Conservation (phyloP, 2,113 vertebrate genomes). For the Laterallus jamaicensis region DNA sequence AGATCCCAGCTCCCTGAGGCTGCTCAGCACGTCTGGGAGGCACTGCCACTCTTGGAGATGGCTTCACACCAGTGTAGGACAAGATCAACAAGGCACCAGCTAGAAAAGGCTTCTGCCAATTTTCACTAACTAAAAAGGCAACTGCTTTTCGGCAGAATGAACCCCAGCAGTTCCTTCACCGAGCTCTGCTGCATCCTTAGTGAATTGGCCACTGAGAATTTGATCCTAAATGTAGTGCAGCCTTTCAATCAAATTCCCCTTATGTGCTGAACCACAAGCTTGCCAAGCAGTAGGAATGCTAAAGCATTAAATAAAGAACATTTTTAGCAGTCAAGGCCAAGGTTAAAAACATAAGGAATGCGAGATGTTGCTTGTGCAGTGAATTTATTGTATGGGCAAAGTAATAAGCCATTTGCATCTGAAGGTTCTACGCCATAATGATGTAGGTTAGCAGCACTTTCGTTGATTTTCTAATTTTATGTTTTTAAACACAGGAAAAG, state of each 20-base stretch:
- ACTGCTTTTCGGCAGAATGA: not conserved
- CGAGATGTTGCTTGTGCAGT: slow-evolving; percentile 31
- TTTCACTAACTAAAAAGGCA: not conserved
- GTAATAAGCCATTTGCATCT: slow-evolving; percentile 53
- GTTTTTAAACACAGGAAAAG: not conserved
- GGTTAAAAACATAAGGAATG: slow-evolving; percentile 58
- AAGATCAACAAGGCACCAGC: not conserved
- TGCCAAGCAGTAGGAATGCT: slow-evolving; percentile 46
- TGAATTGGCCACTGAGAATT: not conserved
- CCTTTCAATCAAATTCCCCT: slow-evolving; percentile 35
- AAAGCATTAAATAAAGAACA: slow-evolving; percentile 58
- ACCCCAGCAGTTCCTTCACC: not conserved
- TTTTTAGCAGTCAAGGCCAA: slow-evolving; percentile 51
- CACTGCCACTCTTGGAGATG: not conserved
- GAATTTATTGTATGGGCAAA: slow-evolving; percentile 22
- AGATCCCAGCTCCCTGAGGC: not conserved
- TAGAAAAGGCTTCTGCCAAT: not conserved
- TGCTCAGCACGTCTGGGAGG: rapidly evolving
- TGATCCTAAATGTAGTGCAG: slow-evolving; percentile 36
- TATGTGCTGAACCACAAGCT: slow-evolving; percentile 24
- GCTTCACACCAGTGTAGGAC: not conserved
- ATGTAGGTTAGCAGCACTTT: slow-evolving; percentile 10
- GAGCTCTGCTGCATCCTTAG: not conserved
- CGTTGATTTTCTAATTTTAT: not conserved
- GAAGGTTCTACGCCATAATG: slow-evolving; percentile 24